phyloP scores from a whole-genome alignment of 2,888 invertebrate species.

The Nomada ferruginata region DNA sequence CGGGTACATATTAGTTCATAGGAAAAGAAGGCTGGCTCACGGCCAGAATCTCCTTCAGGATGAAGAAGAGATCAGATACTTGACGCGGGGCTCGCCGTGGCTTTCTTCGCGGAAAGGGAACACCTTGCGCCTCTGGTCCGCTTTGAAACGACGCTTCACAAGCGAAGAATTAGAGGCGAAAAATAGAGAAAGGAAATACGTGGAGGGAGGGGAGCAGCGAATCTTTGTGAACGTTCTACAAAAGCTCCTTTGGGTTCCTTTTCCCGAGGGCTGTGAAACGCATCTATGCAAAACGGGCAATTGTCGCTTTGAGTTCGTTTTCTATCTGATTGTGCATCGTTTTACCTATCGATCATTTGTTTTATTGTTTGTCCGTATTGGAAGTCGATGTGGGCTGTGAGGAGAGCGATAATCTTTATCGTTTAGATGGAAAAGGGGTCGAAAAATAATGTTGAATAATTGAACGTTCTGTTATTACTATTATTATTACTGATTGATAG shows the following conservation, averaged over 20 bases:
- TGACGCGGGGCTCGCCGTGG: slow-evolving; percentile 14
- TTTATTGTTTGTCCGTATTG: neutral
- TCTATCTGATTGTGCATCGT: neutral
- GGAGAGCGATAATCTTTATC: no score
- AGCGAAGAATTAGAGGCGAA: neutral
- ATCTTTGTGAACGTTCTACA: slow-evolving; percentile 3
- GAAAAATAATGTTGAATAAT: no score
- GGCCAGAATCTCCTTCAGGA: slow-evolving; percentile 3
- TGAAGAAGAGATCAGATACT: slow-evolving; percentile 21
- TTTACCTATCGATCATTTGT: slow-evolving; percentile 6
- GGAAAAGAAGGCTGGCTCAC: neutral
- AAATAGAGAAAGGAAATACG: neutral
- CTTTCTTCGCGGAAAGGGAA: slow-evolving; percentile 13
- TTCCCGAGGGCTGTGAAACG: neutral
- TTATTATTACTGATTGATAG: no score
- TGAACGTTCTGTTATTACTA: neutral
- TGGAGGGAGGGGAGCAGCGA: neutral
- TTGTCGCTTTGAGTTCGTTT: slow-evolving; percentile 13
- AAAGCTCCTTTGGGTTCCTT: neutral
- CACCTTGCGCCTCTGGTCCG: slow-evolving; percentile 2
- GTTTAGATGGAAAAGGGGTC: no score
- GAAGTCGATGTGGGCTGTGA: neutral
- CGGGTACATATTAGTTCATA: slow-evolving; percentile 2
- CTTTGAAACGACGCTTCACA: neutral
- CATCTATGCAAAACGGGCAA: slow-evolving; percentile 26